Base-by-base conservation (phyloP, 2,797 vertebrate genomes). In the Coracias cyanogaster region DNA sequence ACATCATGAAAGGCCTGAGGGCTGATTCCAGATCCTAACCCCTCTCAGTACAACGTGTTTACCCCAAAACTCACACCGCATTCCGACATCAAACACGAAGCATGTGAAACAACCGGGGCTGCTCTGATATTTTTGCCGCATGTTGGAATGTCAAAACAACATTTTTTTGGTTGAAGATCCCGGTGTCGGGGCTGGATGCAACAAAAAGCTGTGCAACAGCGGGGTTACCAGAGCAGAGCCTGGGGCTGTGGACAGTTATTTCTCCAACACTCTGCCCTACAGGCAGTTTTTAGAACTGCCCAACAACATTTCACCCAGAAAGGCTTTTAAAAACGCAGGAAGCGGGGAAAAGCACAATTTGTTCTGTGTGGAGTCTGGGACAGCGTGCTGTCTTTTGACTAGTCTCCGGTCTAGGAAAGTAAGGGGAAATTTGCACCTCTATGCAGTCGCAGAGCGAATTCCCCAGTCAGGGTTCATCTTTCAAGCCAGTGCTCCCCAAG, bases 81-180 rank as follows among this genome's bases (percentile, higher is more conserved):
- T 85, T 76, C 72, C 76, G 58, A 86, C 55, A 79, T 45, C 65
- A 80, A 51, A 70, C 52, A 13, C 2, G 4, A 84, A 49, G 45
- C 57, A 78, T 12, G 49, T 18, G 10, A 58, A 88, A 90, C 46
- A 90, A 69, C 4, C 46, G 48, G 20, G 52, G 39, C 7, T 3
- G 15, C 21, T 64, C 52, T 10, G 41, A 28, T 76, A 84, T 67
- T 95, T 95, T 73, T 65, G 81, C 81, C 84, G 72, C 67, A 89
- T 61, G 69, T 45, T 4, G 24, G 85, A 86, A 60, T 66, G 45
- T 64, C 66, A 84, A 79, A 94, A 91, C 46, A 93, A 69, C 18
- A 18, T 77, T 86, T 62, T 46, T 92, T 92, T 92, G 48, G 67
- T 89, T 26, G 28, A 86, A 86, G 77, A 93, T 80, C 82, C 89